These are phyloP conservation scores for Aurelia sp. DNA, from an alignment of 30 jellyfish, hydroid and myxozoan species.

Conservation along the genomic window DNA sequence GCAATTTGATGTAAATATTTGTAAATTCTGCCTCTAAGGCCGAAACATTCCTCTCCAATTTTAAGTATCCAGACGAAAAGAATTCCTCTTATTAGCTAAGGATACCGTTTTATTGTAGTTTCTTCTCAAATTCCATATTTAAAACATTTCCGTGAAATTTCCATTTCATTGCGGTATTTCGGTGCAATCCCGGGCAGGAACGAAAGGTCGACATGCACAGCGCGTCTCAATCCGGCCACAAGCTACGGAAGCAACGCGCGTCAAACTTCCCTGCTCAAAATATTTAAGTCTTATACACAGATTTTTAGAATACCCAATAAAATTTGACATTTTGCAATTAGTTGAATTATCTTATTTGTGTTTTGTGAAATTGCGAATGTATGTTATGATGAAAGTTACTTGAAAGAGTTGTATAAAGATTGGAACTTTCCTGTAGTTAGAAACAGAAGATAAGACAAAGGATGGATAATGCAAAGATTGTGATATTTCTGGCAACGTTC, in stretches of 20 bases:
- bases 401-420: not conserved
- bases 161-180: too few relatives aligned
- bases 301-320: conserved; percentile 10
- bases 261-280: not conserved
- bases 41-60: too few relatives aligned
- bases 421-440: not conserved
- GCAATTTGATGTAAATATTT: too few relatives aligned
- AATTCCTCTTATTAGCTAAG: too few relatives aligned
- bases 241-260: conserved; percentile 21
- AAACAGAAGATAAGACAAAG: not conserved
- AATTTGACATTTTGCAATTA: conserved; percentile 4
- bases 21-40: too few relatives aligned
- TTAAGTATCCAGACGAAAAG: too few relatives aligned
- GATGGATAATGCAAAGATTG: not conserved
- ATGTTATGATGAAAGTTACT: conserved; percentile 13
- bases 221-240: conserved; percentile 64
- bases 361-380: not conserved
- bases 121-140: too few relatives aligned
- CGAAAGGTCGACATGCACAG: conserved; percentile 70
- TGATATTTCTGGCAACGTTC: not conserved
- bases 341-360: not conserved
- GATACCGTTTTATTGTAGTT: too few relatives aligned
- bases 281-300: not conserved
- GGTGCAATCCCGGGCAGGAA: not conserved
- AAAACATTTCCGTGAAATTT: too few relatives aligned